phyloP scores from a whole-genome alignment of 2,113 vertebrate genomes.

The Leuciscus idus region DNA sequence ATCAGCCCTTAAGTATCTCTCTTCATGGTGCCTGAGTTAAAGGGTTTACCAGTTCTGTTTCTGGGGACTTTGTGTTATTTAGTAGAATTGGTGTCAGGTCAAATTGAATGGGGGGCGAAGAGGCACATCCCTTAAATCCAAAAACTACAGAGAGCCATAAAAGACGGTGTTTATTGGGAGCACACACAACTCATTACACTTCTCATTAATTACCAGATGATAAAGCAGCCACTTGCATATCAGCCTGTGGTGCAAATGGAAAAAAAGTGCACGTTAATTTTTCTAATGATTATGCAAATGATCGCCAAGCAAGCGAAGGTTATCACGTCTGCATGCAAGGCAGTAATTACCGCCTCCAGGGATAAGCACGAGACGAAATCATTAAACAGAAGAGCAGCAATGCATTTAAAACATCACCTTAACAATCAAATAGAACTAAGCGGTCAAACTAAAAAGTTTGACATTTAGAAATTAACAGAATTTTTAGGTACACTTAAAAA shows the following conservation, averaged over 20 bases:
- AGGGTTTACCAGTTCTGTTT: neutral
- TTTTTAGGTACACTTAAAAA: neutral
- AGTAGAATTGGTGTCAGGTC: constrained; percentile 27
- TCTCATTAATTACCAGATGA: constrained; percentile 33
- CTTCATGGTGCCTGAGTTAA: neutral
- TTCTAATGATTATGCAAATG: constrained; percentile 55
- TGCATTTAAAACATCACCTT: constrained; percentile 31
- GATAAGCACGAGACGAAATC: constrained; percentile 26
- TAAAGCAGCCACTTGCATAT: constrained; percentile 29
- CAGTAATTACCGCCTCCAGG: constrained; percentile 44
- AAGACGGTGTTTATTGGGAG: neutral
- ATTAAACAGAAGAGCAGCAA: constrained; percentile 34
- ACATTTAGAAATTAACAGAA: neutral
- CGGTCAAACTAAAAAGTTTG: neutral
- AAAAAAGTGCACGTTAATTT: constrained; percentile 17
- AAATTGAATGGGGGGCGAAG: neutral
- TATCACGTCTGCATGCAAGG: constrained; percentile 35
- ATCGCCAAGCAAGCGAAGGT: constrained; percentile 17
- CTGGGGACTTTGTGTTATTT: neutral
- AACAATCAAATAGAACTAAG: constrained; percentile 29
- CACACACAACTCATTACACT: constrained; percentile 33
- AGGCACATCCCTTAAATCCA: constrained; percentile 15
- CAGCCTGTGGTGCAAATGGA: constrained; percentile 20
- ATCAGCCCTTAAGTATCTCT: neutral
- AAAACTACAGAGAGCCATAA: neutral